Evolutionary conservation across 2,797 vertebrate species (phyloP).

Genomic region (Spinus olivaceus): DNA sequence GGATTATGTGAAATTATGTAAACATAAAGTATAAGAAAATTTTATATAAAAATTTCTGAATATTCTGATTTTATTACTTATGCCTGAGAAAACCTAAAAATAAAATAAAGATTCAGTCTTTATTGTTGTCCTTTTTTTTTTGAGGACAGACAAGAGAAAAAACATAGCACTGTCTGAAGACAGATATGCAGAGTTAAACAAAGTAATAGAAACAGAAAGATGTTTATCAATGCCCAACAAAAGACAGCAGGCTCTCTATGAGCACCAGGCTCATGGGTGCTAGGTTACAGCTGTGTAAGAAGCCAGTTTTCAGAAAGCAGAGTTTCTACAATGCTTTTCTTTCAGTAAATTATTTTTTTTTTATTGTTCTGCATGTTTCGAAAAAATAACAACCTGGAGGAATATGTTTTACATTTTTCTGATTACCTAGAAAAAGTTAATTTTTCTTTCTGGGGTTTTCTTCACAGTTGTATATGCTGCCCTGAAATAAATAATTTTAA

Average conservation of each 20-base stretch:
- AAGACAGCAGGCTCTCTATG: neutral
- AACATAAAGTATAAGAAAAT: neutral
- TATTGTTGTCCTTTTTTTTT: neutral
- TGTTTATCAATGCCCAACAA: neutral
- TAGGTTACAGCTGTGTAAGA: neutral
- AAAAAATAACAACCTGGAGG: neutral
- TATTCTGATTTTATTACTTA: neutral
- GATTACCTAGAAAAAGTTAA: neutral
- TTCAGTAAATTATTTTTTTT: neutral
- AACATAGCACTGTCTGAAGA: neutral
- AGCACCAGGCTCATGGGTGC: neutral
- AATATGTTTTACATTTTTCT: neutral
- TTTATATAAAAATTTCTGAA: neutral
- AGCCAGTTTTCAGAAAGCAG: neutral
- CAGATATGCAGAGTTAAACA: neutral
- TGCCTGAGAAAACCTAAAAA: neutral
- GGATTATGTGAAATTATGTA: neutral
- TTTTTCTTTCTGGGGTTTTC: fast-evolving
- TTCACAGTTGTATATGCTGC: too few species aligned
- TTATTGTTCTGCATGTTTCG: neutral
- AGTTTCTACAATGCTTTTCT: neutral
- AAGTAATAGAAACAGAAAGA: neutral
- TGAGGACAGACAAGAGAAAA: neutral
- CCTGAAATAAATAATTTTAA: neutral
- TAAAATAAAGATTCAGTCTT: neutral